Percentiles rank a stretch among this genome's conserved stretches.
Conservation (phyloP, 2,888 invertebrate species). For the Cheilosia vulpina region DNA sequence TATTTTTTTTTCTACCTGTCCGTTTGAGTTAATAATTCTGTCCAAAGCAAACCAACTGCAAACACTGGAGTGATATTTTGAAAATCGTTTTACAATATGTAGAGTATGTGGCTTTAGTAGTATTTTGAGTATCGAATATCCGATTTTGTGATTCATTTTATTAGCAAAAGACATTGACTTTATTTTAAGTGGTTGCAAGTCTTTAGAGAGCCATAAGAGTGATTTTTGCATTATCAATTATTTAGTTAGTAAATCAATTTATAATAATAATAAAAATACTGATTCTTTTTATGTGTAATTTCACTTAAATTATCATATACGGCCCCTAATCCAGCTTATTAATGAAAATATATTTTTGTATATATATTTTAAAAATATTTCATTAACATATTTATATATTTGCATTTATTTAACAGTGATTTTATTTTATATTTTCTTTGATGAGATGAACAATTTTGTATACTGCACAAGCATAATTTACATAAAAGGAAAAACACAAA, state of each 20-base stretch:
- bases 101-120: not conserved
- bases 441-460: slow-evolving; percentile 13
- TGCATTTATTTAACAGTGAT: slow-evolving; percentile 46
- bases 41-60: not conserved
- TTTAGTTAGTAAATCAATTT: slow-evolving; percentile 37
- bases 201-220: slow-evolving; percentile 33
- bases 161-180: not conserved
- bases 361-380: slow-evolving; percentile 31
- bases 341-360: slow-evolving; percentile 54
- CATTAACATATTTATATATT: slow-evolving; percentile 25
- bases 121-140: slow-evolving; percentile 25
- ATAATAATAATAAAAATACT: slow-evolving; percentile 56
- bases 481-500: not conserved
- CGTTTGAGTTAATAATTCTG: too few species aligned
- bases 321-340: slow-evolving; percentile 74
- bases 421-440: not conserved
- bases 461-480: slow-evolving; percentile 10
- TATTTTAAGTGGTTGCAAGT: slow-evolving; percentile 7
- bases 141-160: not conserved
- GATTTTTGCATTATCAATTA: slow-evolving; percentile 14
- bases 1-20: too few species aligned
- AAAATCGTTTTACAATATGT: too few species aligned
- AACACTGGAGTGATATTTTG: too few species aligned
- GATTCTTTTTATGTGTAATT: slow-evolving; percentile 40
- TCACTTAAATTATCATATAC: slow-evolving; percentile 65